Base-by-base conservation (phyloP, 2,888 invertebrate genomes). In the Plagodis dolabraria region DNA sequence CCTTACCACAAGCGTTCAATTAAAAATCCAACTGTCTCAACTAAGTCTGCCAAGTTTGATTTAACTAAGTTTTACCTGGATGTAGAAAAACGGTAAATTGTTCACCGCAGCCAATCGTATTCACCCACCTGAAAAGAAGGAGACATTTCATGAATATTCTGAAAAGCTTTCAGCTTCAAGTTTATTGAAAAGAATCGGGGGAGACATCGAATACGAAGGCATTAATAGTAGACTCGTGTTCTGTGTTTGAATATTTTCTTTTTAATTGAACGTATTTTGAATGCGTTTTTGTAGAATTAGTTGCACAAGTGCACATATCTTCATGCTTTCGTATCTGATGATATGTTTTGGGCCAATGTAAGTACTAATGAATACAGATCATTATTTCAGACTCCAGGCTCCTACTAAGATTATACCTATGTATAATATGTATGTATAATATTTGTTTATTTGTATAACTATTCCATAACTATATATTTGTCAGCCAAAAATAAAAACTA, bases 71-170 rank as follows among this genome's bases (percentile, higher is more conserved):
- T 80, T 72, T 67, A 76, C 76, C 75, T 80, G 74, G 9, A 35
- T 63, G 63, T 45, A 67, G 64, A 69, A 76, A 76, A 77, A 79
- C 78, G 57, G 71, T 75, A 76, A 80, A 74, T 77, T 75, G 65
- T 74, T 82, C 84, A 74, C 81, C 72, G 77, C 76, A 78, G 74
- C 73, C 81, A 78, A 84, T 83, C 80, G 82, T 81, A 87, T 75
- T 81, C 85, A 83, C 87, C 83, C 82, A 89, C 91, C 90, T 92
- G 92, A 85, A 91, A 89, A 84, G 85, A 86, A 86, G 45, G 77
- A 86, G 86, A 86, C 82, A 80, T 75, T 81, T 86, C 89, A 90
- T 92, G 90, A 92, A 92, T 92, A 92, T 91, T 91, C 90, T 76
- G 80, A 77, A 80, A 85, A 70, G 85, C 86, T 89, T 87, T 91